These are phyloP conservation scores for Macrocentrus cingulum DNA, from an alignment of 1,140 invertebrate genomes.

Conservation along the genomic window DNA sequence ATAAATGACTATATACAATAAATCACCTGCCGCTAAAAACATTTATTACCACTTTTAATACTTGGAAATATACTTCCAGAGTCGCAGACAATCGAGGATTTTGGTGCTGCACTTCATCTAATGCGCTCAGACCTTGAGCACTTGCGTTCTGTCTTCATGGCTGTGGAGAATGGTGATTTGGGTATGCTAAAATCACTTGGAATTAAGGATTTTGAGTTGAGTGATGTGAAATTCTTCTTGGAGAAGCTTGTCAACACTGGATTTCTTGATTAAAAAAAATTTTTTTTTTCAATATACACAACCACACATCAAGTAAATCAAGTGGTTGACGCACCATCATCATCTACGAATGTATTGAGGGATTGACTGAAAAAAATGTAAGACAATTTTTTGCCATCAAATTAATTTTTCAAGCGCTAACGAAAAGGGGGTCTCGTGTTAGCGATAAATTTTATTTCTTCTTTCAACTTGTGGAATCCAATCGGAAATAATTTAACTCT, in stretches of 20 bases:
- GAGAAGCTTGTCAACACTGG: conserved; percentile 96
- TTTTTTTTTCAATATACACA: too few species aligned
- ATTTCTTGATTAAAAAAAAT: conserved; percentile 91
- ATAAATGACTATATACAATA: too few species aligned
- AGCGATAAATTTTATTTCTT: not conserved
- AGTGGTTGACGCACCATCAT: too few species aligned
- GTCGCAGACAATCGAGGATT: conserved; percentile 94
- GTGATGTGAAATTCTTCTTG: conserved; percentile 96
- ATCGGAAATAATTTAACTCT: conserved; percentile 5
- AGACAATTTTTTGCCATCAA: too few species aligned
- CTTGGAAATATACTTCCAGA: conserved; percentile 68
- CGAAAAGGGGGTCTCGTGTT: not conserved
- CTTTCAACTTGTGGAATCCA: not conserved
- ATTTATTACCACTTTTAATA: too few species aligned
- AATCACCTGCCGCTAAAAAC: too few species aligned
- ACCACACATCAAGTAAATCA: too few species aligned
- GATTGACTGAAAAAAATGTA: conserved; percentile 1
- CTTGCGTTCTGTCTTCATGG: conserved; percentile 91
- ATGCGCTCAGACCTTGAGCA: conserved; percentile 88
- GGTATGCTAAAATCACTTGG: conserved; percentile 91
- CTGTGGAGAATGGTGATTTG: conserved; percentile 93
- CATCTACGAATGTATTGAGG: not conserved
- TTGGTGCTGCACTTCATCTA: conserved; percentile 82
- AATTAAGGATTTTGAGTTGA: conserved; percentile 92
- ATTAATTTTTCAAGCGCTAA: too few species aligned